Percentiles rank a stretch among this genome's conserved stretches.
Conservation (phyloP, 2,797 vertebrate genomes). For the Alca torda region DNA sequence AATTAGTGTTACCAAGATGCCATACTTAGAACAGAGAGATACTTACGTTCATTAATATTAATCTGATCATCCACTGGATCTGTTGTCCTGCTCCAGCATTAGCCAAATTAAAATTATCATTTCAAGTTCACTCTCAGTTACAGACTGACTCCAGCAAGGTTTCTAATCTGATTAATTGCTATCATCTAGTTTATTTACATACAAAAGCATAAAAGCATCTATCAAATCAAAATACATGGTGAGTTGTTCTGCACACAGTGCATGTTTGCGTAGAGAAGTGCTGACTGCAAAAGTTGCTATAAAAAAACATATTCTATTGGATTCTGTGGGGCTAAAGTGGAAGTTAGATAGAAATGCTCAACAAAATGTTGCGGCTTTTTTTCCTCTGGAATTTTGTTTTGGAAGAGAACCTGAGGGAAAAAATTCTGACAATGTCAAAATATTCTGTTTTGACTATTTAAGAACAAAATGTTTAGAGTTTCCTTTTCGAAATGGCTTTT, state of each 20-base stretch:
- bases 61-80: neutral
- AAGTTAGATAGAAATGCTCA: slow-evolving; percentile 17
- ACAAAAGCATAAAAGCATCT: neutral
- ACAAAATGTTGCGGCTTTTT: neutral
- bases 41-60: neutral
- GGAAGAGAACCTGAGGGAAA: slow-evolving; percentile 61
- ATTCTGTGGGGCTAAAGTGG: neutral
- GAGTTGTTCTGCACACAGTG: neutral
- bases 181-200: neutral
- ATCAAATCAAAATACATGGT: neutral
- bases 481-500: neutral
- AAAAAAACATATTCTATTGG: neutral
- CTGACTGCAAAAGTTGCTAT: neutral
- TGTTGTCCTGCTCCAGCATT: neutral
- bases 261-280: neutral
- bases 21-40: neutral
- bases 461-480: slow-evolving; percentile 61
- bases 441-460: slow-evolving; percentile 66
- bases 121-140: neutral
- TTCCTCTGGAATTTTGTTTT: slow-evolving; percentile 62
- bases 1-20: neutral
- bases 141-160: neutral
- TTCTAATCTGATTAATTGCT: neutral
- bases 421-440: slow-evolving; percentile 67
- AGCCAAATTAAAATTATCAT: neutral